phyloP scores from a whole-genome alignment of 2,113 vertebrate species.

The Brachionichthys hirsutus region DNA sequence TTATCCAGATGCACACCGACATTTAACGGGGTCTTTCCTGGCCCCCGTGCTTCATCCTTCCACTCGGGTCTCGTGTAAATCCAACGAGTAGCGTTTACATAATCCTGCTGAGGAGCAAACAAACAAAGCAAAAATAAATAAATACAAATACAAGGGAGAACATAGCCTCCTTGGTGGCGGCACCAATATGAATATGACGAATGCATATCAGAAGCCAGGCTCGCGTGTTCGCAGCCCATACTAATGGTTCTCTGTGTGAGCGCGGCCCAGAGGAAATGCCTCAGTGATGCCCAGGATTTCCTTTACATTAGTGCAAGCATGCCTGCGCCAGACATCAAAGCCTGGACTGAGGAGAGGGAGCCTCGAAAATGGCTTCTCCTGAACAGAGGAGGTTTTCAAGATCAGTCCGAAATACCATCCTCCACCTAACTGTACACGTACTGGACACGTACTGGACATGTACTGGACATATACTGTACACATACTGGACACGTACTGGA shows the following conservation, averaged over 20 bases:
- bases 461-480: too few relatives aligned
- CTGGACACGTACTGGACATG: too few relatives aligned
- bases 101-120: too few relatives aligned
- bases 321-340: conserved; percentile 64
- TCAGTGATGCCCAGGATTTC: conserved; percentile 76
- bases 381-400: conserved; percentile 50
- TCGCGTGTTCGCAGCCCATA: conserved; percentile 12
- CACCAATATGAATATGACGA: background rate
- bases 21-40: too few relatives aligned
- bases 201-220: conserved; percentile 5
- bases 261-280: conserved; percentile 72
- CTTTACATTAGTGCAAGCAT: conserved; percentile 64
- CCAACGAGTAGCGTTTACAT: too few relatives aligned
- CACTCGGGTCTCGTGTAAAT: too few relatives aligned
- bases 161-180: too few relatives aligned
- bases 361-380: conserved; percentile 38
- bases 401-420: conserved; percentile 28
- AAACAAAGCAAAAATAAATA: too few relatives aligned
- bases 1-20: too few relatives aligned
- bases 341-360: conserved; percentile 42
- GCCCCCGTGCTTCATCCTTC: too few relatives aligned
- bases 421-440: background rate
- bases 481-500: too few relatives aligned
- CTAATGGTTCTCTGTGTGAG: conserved; percentile 49
- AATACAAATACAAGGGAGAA: too few relatives aligned